phyloP scores from a whole-genome alignment of 1,140 invertebrate genomes.

The Drosophila sturtevanti region DNA sequence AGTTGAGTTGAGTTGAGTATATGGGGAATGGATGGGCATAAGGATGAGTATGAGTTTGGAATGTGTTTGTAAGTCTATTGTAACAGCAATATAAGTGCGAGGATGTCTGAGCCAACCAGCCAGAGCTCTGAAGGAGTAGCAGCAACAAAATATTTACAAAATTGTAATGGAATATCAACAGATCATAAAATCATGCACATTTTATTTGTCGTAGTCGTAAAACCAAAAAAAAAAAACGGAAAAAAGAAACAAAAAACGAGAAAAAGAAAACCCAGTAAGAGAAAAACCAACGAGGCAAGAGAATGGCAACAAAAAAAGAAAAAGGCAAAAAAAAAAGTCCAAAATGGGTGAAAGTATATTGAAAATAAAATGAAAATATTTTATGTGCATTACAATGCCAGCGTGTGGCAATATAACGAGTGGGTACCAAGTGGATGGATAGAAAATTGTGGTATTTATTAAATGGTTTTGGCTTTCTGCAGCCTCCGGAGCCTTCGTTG shows the following conservation, averaged over 20 bases:
- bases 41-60: slow-evolving; percentile 38
- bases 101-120: slow-evolving; percentile 46
- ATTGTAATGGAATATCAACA: slow-evolving; percentile 81
- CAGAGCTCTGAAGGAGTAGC: slow-evolving; percentile 32
- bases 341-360: slow-evolving; percentile 56
- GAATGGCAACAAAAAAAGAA: slow-evolving; percentile 25
- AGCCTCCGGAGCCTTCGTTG: slow-evolving; percentile 6
- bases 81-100: slow-evolving; percentile 57
- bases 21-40: neutral
- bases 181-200: slow-evolving; percentile 81
- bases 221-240: slow-evolving; percentile 52
- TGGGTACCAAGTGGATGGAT: slow-evolving; percentile 43
- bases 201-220: slow-evolving; percentile 80
- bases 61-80: slow-evolving; percentile 78
- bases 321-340: slow-evolving; percentile 1
- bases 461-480: slow-evolving; percentile 64
- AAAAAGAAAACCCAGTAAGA: slow-evolving; percentile 1
- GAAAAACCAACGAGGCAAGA: neutral
- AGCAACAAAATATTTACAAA: slow-evolving; percentile 81
- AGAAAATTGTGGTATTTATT: slow-evolving; percentile 79
- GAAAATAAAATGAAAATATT: slow-evolving; percentile 78
- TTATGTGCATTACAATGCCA: slow-evolving; percentile 73
- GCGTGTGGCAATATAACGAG: slow-evolving; percentile 67
- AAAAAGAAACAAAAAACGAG: slow-evolving; percentile 1
- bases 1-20: neutral